A percentile compares a stretch with the other conserved stretches of the same genome.
These are phyloP conservation scores for Cephalopachus bancanus DNA, from an alignment of 2,797 vertebrate species.

Conservation along the genomic window DNA sequence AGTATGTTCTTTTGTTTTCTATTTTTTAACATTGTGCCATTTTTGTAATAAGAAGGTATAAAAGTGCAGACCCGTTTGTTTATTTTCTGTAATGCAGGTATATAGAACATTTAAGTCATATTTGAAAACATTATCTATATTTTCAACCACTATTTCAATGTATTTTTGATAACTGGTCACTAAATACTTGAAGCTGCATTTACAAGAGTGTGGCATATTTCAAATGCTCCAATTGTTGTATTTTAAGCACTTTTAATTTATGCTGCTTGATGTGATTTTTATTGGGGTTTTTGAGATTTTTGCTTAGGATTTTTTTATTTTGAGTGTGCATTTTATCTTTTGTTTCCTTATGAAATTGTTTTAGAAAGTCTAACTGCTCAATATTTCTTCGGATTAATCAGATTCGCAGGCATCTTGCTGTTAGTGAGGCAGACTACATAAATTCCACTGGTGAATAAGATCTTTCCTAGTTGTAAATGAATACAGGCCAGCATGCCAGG, in stretches of 20 bases:
- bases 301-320: neutral
- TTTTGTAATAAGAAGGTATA: neutral
- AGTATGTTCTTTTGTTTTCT: neutral
- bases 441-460: neutral
- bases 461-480: neutral
- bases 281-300: neutral
- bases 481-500: neutral
- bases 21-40: neutral
- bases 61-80: neutral
- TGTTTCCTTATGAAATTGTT: neutral
- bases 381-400: neutral
- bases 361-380: neutral
- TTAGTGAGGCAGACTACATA: neutral
- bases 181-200: neutral
- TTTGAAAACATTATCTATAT: neutral
- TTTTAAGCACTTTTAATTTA: conserved; percentile 1
- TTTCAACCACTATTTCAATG: neutral
- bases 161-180: neutral
- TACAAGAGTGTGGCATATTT: neutral
- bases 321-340: neutral
- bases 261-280: neutral
- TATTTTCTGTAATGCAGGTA: neutral
- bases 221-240: neutral
- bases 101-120: neutral
- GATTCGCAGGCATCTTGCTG: neutral